phyloP scores from a whole-genome alignment of 1,140 invertebrate genomes.

The Drosophila nigrodunni region DNA sequence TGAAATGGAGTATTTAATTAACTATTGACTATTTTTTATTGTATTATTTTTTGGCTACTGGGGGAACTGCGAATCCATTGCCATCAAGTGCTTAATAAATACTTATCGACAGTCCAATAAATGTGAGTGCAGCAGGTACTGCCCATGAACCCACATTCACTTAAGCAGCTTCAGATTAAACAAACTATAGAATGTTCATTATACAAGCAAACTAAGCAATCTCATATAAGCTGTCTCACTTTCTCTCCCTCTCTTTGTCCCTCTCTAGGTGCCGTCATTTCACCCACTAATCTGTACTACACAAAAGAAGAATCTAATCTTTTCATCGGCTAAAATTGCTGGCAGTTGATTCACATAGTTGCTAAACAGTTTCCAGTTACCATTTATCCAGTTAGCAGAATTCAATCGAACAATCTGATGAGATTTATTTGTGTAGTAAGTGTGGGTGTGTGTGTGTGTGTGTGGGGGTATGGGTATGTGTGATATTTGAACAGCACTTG shows the following conservation, averaged over 20 bases:
- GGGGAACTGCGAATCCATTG: too few relatives aligned
- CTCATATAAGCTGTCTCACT: background rate
- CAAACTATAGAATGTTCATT: constrained; percentile 6
- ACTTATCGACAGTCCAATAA: too few relatives aligned
- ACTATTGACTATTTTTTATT: too few relatives aligned
- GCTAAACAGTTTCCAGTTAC: constrained; percentile 37
- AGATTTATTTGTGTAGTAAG: background rate
- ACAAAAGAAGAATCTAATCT: constrained; percentile 18
- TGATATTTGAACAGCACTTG: constrained; percentile 69
- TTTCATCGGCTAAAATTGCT: constrained; percentile 15
- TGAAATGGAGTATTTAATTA: too few relatives aligned
- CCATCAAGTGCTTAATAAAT: too few relatives aligned
- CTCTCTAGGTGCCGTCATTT: background rate
- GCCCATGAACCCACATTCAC: background rate
- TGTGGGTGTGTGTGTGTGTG: background rate
- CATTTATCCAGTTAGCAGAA: constrained; percentile 26
- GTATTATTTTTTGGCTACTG: too few relatives aligned
- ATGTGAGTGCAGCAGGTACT: background rate
- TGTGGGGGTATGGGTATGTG: background rate
- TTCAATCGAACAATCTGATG: constrained; percentile 19
- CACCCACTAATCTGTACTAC: background rate
- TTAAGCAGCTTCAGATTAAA: constrained; percentile 1
- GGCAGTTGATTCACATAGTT: constrained; percentile 22
- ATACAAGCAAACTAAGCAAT: background rate
- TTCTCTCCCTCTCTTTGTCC: background rate